These are phyloP conservation scores for Drosophila paranaensis DNA, from an alignment of 2,888 invertebrate genomes.

Conservation along the genomic window DNA sequence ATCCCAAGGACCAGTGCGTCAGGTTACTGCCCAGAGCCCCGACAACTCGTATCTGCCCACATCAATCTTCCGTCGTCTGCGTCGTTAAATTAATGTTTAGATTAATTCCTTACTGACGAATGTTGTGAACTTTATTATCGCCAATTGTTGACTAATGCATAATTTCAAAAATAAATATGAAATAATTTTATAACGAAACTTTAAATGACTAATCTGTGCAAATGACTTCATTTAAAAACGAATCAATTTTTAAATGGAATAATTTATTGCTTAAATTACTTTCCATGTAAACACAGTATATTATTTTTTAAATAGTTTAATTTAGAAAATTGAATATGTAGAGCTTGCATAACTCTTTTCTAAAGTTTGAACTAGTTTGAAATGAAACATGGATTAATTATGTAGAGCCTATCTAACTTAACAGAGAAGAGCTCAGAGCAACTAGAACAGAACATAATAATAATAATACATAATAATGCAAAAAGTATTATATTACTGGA, in stretches of 20 bases:
- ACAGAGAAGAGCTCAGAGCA: background rate
- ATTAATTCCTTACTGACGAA: slow-evolving; percentile 32
- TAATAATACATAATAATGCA: background rate
- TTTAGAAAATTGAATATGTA: background rate
- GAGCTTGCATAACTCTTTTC: background rate
- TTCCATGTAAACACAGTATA: too few relatives aligned
- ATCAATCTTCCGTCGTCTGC: slow-evolving; percentile 75
- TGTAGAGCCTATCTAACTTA: background rate
- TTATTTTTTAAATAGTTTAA: too few relatives aligned
- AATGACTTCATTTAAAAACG: background rate
- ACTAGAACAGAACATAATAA: background rate
- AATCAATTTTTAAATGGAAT: background rate
- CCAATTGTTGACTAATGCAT: slow-evolving; percentile 67
- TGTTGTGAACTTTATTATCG: slow-evolving; percentile 44
- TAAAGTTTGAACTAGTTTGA: too few relatives aligned
- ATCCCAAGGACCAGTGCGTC: slow-evolving; percentile 63
- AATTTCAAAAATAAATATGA: slow-evolving; percentile 38
- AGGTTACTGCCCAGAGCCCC: slow-evolving; percentile 49
- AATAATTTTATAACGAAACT: slow-evolving; percentile 49
- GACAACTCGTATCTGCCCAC: slow-evolving; percentile 71
- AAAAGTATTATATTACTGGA: slow-evolving; percentile 28
- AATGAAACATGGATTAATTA: too few relatives aligned
- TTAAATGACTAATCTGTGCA: background rate
- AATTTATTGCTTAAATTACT: background rate
- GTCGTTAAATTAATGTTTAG: slow-evolving; percentile 44